Conservation (phyloP, 2,888 invertebrate species). For the Tetrapedia diversipes region DNA sequence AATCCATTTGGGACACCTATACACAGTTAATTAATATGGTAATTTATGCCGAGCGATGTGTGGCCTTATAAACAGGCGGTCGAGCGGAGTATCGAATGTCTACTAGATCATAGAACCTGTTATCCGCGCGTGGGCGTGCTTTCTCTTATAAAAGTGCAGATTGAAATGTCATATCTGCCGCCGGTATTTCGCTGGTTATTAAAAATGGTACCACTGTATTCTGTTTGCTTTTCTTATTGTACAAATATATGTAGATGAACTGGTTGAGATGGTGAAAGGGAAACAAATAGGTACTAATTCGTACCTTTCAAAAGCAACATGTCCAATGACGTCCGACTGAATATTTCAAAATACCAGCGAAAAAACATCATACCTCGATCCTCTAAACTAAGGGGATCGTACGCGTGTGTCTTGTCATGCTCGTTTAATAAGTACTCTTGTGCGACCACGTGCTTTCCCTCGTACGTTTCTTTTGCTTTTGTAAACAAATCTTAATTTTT, state of each 20-base stretch:
- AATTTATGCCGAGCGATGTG: constrained; percentile 51
- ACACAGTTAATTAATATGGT: constrained; percentile 45
- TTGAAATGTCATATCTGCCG: constrained; percentile 62
- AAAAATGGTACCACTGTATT: constrained; percentile 56
- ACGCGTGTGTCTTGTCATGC: neutral
- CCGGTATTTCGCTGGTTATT: constrained; percentile 55
- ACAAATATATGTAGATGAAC: constrained; percentile 44
- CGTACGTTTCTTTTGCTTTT: neutral
- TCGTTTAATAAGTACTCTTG: neutral
- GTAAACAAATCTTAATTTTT: constrained; percentile 5
- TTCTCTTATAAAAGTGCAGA: constrained; percentile 51
- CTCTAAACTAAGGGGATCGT: neutral
- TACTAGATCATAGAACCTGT: constrained; percentile 56
- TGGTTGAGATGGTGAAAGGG: constrained; percentile 62
- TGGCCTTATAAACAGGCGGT: constrained; percentile 37
- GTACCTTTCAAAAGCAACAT: constrained; percentile 35
- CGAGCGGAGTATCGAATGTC: constrained; percentile 39
- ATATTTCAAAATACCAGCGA: constrained; percentile 35
- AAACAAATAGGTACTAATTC: constrained; percentile 51
- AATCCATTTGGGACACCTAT: constrained; percentile 43
- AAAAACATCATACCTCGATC: neutral
- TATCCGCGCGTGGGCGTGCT: constrained; percentile 57
- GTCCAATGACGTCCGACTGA: constrained; percentile 17
- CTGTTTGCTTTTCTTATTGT: constrained; percentile 32
- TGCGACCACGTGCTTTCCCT: neutral